phyloP scores from a whole-genome alignment of 2,888 invertebrate genomes.

The Aphidoletes aphidimyza region DNA sequence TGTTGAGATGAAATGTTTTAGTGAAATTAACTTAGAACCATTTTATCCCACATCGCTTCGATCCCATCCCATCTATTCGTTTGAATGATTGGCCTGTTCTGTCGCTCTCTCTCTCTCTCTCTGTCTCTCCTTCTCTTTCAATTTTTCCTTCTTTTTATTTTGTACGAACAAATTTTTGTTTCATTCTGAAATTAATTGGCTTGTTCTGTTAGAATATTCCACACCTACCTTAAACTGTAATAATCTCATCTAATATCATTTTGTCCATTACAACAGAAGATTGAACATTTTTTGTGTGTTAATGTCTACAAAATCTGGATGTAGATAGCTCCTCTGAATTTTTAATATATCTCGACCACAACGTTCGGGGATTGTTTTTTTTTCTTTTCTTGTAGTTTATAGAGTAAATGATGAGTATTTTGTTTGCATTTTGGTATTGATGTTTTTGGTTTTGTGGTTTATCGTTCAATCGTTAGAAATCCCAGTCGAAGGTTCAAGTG shows the following conservation, averaged over 20 bases:
- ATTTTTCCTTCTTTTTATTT: background rate
- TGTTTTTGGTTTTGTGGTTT: background rate
- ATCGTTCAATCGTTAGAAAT: constrained; percentile 55
- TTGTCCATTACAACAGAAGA: background rate
- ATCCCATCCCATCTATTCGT: background rate
- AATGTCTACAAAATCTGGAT: no score
- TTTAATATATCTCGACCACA: no score
- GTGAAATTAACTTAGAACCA: background rate
- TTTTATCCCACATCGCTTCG: background rate
- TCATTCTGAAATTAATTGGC: background rate
- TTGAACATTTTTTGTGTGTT: constrained; percentile 24
- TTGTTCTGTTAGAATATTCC: background rate
- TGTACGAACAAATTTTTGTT: background rate
- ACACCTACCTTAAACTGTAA: background rate
- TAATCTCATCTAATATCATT: background rate
- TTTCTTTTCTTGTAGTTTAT: background rate
- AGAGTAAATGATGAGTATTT: no score
- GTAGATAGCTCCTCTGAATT: no score
- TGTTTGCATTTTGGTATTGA: background rate
- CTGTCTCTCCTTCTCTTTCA: background rate
- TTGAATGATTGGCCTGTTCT: background rate
- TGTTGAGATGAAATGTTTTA: constrained; percentile 17
- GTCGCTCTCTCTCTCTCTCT: background rate
- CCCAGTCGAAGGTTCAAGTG: constrained; percentile 74
- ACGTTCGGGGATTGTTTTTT: no score